These are phyloP conservation scores for Sepioteuthis lessoniana DNA, from an alignment of 2,888 invertebrate species.

Conservation along the genomic window DNA sequence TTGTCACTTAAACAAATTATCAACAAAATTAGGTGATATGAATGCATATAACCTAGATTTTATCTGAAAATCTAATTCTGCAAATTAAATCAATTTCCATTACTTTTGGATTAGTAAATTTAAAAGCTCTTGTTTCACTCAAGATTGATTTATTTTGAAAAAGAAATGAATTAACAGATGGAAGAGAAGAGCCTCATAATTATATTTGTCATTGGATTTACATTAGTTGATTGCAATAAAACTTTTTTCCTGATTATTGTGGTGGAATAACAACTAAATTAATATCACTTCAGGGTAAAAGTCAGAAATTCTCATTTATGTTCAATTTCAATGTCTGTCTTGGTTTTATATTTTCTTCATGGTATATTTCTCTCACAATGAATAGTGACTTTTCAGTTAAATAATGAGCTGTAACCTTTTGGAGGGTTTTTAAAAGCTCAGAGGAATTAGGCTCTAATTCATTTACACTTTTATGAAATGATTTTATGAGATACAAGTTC, in stretches of 20 bases:
- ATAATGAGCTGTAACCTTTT: background rate
- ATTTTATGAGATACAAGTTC: background rate
- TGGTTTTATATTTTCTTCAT: background rate
- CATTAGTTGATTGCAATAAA: background rate
- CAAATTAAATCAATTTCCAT: background rate
- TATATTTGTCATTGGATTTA: conserved; percentile 7
- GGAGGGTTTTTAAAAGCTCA: background rate
- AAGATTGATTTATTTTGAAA: background rate
- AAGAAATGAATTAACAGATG: background rate
- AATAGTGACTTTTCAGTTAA: background rate
- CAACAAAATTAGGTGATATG: no score
- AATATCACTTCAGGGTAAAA: background rate
- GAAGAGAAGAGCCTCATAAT: background rate
- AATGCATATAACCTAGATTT: no score
- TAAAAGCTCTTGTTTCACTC: background rate
- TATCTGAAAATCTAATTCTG: no score
- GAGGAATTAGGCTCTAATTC: background rate
- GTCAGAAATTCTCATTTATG: background rate
- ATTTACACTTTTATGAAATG: background rate
- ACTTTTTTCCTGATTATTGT: background rate
- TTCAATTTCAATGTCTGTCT: background rate
- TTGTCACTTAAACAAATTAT: no score
- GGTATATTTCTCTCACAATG: background rate
- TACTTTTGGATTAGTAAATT: background rate
- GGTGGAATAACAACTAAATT: background rate